Percentiles rank a stretch among this genome's conserved stretches.
These are phyloP conservation scores for Holothuria scabra DNA, from an alignment of 53 echinoderm and acorn worm genomes.

Conservation along the genomic window DNA sequence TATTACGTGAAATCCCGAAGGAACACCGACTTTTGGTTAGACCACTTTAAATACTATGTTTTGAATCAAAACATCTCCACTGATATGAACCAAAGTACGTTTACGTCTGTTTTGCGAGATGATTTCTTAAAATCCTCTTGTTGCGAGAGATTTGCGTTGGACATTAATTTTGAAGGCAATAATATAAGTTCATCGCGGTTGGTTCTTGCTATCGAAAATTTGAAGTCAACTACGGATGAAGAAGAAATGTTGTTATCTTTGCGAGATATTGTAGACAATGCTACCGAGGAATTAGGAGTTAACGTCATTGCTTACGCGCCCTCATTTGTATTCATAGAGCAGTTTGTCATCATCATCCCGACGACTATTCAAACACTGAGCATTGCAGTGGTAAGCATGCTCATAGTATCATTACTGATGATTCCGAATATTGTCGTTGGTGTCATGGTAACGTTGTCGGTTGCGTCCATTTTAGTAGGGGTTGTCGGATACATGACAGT, in stretches of 20 bases:
- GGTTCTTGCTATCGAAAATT: conserved; percentile 44
- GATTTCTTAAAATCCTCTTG: conserved; percentile 45
- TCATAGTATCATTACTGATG: conserved; percentile 58
- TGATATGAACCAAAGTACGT: not conserved
- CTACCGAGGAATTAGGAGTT: conserved; percentile 21
- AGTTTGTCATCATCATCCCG: conserved; percentile 56
- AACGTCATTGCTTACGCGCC: conserved; percentile 60
- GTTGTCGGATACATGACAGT: conserved; percentile 68
- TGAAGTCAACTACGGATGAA: conserved; percentile 56
- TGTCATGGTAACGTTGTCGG: conserved; percentile 58
- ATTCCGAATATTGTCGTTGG: conserved; percentile 63
- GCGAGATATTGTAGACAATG: conserved; percentile 19
- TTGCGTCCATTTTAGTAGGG: conserved; percentile 65
- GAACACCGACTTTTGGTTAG: conserved; percentile 63
- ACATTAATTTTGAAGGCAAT: conserved; percentile 64
- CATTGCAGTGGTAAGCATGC: conserved; percentile 62
- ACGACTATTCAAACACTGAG: conserved; percentile 69
- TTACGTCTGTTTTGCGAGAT: conserved; percentile 44
- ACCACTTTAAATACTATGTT: conserved; percentile 45
- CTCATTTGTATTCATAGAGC: conserved; percentile 62
- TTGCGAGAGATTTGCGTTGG: conserved; percentile 50
- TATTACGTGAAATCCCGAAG: conserved; percentile 30
- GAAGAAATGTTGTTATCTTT: conserved; percentile 51
- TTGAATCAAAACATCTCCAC: not conserved
- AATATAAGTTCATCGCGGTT: conserved; percentile 66